Evolutionary conservation across 2,797 vertebrate genomes (phyloP).

Genomic region (Petrocephalus schoutedeni): DNA sequence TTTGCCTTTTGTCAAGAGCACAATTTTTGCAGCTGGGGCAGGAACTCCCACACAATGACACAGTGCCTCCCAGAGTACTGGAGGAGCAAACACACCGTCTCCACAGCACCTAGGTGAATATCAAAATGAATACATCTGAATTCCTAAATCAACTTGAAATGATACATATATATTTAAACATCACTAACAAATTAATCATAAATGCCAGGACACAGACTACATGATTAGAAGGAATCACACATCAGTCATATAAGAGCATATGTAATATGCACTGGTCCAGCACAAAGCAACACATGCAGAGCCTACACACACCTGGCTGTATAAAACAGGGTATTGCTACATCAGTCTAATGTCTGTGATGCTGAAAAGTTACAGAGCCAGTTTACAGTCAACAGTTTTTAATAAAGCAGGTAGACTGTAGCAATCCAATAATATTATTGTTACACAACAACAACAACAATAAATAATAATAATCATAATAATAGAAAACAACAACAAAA

Average conservation of each 20-base stretch:
- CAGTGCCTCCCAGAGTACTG: not conserved
- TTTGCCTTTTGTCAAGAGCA: not conserved
- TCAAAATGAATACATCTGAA: not conserved
- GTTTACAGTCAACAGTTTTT: not conserved
- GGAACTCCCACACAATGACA: not conserved
- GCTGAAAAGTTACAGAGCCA: not conserved
- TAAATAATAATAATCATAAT: not conserved
- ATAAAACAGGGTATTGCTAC: not conserved
- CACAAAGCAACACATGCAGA: not conserved
- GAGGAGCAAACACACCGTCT: not conserved
- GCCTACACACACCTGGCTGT: not conserved
- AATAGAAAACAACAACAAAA: not conserved
- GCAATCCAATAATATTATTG: not conserved
- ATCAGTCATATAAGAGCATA: not conserved
- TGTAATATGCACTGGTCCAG: not conserved
- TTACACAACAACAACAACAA: not conserved
- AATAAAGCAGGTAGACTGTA: not conserved
- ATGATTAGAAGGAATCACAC: not conserved
- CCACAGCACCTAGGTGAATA: not conserved
- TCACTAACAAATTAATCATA: not conserved
- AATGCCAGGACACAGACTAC: not conserved
- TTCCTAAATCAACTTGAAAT: not conserved
- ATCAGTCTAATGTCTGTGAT: not conserved
- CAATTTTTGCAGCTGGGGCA: not conserved
- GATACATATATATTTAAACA: not conserved